These are phyloP conservation scores for Gorsachius goisagi DNA, from an alignment of 2,113 vertebrate species.

Conservation along the genomic window DNA sequence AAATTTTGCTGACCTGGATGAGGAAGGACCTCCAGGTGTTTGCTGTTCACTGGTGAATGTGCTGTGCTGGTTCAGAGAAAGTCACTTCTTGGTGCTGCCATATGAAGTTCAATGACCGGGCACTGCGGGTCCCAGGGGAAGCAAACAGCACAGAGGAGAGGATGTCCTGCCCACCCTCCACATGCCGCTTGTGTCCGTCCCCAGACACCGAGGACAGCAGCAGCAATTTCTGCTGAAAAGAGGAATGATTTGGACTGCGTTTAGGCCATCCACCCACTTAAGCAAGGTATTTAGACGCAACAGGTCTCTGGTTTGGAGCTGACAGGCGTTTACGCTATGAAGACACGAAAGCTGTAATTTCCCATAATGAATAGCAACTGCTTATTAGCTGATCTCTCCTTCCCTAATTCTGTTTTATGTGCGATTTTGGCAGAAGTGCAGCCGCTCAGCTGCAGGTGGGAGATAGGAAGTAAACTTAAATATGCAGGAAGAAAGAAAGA, in stretches of 20 bases:
- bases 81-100: neutral
- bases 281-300: neutral
- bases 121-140: neutral
- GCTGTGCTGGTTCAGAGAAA: neutral
- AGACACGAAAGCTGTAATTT: neutral
- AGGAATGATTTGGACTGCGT: neutral
- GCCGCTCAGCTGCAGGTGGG: neutral
- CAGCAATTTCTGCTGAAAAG: neutral
- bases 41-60: neutral
- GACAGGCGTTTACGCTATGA: neutral
- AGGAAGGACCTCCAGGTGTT: neutral
- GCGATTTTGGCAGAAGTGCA: neutral
- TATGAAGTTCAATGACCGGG: fast-evolving
- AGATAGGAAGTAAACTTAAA: neutral
- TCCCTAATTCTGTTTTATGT: neutral
- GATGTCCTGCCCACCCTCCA: neutral
- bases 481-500: neutral
- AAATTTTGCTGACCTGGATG: neutral
- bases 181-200: fast-evolving
- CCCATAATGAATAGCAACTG: neutral
- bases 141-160: neutral
- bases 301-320: neutral
- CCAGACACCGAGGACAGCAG: neutral
- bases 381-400: neutral
- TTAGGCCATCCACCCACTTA: neutral